These are phyloP conservation scores for Antechinus flavipes DNA, from an alignment of 2,113 vertebrate genomes.

Conservation along the genomic window DNA sequence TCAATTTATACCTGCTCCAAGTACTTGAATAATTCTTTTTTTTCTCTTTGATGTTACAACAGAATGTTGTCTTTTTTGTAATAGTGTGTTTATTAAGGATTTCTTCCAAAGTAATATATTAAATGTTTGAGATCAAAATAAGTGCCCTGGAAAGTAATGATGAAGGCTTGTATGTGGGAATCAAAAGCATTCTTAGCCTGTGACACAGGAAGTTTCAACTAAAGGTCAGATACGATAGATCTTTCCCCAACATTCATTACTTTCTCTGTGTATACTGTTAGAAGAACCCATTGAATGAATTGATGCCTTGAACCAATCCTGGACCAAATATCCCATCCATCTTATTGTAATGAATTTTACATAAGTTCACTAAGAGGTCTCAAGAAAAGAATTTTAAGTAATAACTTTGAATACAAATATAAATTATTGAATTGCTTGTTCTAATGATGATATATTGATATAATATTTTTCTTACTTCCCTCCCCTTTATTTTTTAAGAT, in stretches of 20 bases:
- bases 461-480: not conserved
- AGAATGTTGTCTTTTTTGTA: slow-evolving; percentile 17
- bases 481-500: slow-evolving; percentile 85
- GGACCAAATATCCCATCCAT: slow-evolving; percentile 18
- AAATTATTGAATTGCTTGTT: not conserved
- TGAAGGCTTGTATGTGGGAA: not conserved
- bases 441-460: slow-evolving; percentile 49
- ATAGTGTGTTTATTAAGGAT: slow-evolving; percentile 9
- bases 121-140: slow-evolving; percentile 10
- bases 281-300: slow-evolving; percentile 43
- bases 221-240: not conserved
- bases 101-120: not conserved
- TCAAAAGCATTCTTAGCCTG: not conserved
- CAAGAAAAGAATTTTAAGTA: slow-evolving; percentile 56
- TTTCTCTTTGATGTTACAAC: slow-evolving; percentile 3
- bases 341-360: slow-evolving; percentile 28
- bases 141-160: not conserved
- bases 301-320: slow-evolving; percentile 1
- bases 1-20: not conserved
- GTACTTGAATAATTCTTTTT: not conserved
- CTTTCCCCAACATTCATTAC: not conserved
- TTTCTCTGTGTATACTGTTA: slow-evolving; percentile 48
- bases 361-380: slow-evolving; percentile 45
- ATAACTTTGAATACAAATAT: slow-evolving; percentile 55
- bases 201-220: not conserved